Evolutionary conservation across 2,888 invertebrate species (phyloP).

Genomic region (Danaus chrysippus): DNA sequence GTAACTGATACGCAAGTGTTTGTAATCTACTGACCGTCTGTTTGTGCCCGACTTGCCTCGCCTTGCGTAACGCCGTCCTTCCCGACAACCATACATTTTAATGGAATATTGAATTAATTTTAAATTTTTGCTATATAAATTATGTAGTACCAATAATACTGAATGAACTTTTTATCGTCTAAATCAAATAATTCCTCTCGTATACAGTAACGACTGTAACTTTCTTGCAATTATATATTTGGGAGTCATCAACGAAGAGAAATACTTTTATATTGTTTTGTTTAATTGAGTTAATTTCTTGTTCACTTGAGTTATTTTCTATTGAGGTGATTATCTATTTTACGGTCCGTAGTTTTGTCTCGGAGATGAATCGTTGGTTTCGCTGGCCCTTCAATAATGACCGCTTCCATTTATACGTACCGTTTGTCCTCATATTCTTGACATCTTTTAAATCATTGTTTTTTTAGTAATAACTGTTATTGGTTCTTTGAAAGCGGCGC

Average conservation of each 20-base stretch:
- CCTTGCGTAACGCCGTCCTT: constrained; percentile 54
- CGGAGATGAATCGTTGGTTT: constrained; percentile 46
- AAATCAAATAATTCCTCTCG: too few species aligned
- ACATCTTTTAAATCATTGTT: neutral
- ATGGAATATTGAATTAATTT: constrained; percentile 2
- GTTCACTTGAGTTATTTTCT: constrained; percentile 69
- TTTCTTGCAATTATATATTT: constrained; percentile 3
- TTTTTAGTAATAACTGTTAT: too few species aligned
- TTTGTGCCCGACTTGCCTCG: constrained; percentile 49
- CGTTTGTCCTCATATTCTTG: constrained; percentile 13
- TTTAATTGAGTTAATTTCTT: constrained; percentile 65
- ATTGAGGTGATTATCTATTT: constrained; percentile 42
- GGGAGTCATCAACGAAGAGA: constrained; percentile 20
- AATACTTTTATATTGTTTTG: constrained; percentile 33
- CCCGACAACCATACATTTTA: constrained; percentile 29
- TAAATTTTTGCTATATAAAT: constrained; percentile 6
- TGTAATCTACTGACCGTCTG: constrained; percentile 40
- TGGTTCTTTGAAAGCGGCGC: too few species aligned
- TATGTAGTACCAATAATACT: too few species aligned
- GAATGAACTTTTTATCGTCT: too few species aligned
- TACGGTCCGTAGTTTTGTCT: constrained; percentile 68
- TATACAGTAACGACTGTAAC: neutral
- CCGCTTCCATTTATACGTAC: constrained; percentile 18
- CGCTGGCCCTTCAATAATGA: constrained; percentile 42
- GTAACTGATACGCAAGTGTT: constrained; percentile 52